Evolutionary conservation across 2,888 invertebrate species (phyloP).

Genomic region (Lasioglossum malachurum): DNA sequence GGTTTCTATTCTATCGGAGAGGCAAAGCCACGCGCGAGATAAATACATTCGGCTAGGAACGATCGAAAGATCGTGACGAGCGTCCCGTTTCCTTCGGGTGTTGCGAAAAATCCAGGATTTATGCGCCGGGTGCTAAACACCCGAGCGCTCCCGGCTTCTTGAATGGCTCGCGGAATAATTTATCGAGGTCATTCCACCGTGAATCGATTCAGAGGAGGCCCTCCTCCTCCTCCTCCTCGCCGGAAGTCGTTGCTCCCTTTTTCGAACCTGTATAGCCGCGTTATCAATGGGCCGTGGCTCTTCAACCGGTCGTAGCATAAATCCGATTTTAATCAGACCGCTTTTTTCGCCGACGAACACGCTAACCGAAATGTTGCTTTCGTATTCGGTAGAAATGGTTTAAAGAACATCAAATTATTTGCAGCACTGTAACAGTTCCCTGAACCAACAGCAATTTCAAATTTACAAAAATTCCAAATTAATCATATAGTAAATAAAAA

Average conservation of each 20-base stretch:
- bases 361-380: not conserved
- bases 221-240: not conserved
- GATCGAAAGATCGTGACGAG: not conserved
- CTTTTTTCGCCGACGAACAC: not conserved
- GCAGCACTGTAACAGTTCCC: no score
- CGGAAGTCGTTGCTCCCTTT: slow-evolving; percentile 7
- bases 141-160: not conserved
- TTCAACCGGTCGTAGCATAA: not conserved
- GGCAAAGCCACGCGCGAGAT: not conserved
- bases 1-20: not conserved
- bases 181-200: not conserved
- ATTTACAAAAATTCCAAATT: no score
- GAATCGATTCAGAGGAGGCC: slow-evolving; percentile 22
- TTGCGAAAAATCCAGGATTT: not conserved
- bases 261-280: not conserved
- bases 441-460: no score
- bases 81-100: not conserved
- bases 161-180: slow-evolving; percentile 17
- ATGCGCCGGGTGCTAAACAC: slow-evolving; percentile 13
- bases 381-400: not conserved
- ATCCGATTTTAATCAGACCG: not conserved
- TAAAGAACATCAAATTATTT: not conserved
- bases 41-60: not conserved
- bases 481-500: no score
- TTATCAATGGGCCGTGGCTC: not conserved